A percentile compares a stretch with the other conserved stretches of the same genome.
Conservation (phyloP, 2,113 vertebrate species). For the Osmerus mordax region DNA sequence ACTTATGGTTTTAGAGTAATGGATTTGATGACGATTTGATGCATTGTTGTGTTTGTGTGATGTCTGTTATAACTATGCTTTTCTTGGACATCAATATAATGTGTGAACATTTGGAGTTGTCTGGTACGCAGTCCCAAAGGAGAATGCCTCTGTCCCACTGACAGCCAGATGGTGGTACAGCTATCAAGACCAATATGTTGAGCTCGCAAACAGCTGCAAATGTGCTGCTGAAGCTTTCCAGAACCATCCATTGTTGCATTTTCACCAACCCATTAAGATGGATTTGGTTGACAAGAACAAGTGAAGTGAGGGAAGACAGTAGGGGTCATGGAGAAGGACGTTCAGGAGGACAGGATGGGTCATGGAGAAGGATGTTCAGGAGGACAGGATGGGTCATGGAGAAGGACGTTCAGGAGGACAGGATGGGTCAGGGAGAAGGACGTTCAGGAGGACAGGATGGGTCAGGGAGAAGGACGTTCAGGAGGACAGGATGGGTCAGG, state of each 20-base stretch:
- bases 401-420: neutral
- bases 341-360: conserved; percentile 15
- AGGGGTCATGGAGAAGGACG: neutral
- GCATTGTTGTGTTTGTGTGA: no score
- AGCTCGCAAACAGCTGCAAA: conserved; percentile 14
- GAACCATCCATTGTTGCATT: conserved; percentile 37
- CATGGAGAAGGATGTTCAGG: neutral
- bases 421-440: no score
- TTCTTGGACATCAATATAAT: neutral
- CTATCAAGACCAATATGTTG: conserved; percentile 4
- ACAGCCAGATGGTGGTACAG: conserved; percentile 19
- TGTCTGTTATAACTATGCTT: neutral
- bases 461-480: no score
- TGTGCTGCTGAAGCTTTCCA: conserved; percentile 26
- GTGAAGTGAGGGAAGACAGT: conserved; percentile 6
- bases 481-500: neutral
- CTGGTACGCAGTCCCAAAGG: neutral
- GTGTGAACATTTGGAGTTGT: neutral
- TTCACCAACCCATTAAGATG: conserved; percentile 38
- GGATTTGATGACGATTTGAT: no score
- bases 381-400: neutral
- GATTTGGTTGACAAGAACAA: conserved; percentile 27
- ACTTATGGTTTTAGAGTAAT: no score
- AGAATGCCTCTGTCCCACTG: neutral
- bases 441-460: neutral